These are phyloP conservation scores for Rhopalosiphum nymphaeae DNA, from an alignment of 2,888 invertebrate species.

Conservation along the genomic window DNA sequence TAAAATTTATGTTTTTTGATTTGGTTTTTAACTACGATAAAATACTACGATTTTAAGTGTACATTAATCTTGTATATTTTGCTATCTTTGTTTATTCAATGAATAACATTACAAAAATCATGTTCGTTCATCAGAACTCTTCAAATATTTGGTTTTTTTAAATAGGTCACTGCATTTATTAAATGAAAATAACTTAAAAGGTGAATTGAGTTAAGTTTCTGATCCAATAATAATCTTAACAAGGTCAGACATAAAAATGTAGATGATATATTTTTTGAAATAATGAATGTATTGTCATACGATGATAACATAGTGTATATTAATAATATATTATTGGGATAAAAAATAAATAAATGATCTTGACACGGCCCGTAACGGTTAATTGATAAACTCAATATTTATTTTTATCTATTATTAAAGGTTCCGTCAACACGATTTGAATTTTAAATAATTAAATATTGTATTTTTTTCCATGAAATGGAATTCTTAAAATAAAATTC, in stretches of 20 bases:
- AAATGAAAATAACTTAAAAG: background rate
- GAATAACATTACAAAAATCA: background rate
- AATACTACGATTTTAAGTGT: background rate
- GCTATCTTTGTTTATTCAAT: background rate
- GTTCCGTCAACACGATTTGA: background rate
- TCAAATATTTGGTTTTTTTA: background rate
- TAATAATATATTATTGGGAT: background rate
- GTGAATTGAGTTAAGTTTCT: background rate
- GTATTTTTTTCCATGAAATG: background rate
- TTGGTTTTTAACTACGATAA: slow-evolving; percentile 61
- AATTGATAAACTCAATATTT: background rate
- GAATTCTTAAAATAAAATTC: background rate
- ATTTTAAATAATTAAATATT: background rate
- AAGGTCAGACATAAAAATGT: background rate
- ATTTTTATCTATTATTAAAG: background rate
- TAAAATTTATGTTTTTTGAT: slow-evolving; percentile 13
- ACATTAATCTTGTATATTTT: background rate
- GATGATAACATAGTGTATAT: background rate
- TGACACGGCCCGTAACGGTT: background rate
- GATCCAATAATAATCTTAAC: background rate
- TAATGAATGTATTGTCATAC: background rate
- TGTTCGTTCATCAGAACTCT: background rate
- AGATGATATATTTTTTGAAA: background rate
- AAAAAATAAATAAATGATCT: background rate
- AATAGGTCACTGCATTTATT: background rate